Percentiles rank a stretch among this genome's conserved stretches.
phyloP scores from a whole-genome alignment of 1,140 invertebrate species.

The Andrena cerasifolii region DNA sequence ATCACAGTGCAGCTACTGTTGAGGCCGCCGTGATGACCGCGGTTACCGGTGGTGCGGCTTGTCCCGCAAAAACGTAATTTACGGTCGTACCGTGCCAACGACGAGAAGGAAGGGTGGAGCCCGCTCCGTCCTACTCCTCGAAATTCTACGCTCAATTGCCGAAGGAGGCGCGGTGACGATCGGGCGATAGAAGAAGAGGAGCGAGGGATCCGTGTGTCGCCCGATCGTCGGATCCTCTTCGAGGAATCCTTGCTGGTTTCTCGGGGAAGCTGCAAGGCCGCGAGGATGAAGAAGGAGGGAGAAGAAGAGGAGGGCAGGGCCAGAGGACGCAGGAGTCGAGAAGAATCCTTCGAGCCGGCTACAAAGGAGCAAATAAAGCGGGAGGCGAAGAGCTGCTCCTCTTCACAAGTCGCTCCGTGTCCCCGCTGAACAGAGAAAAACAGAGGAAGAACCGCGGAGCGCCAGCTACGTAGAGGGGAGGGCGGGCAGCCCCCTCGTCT shows the following conservation, averaged over 20 bases:
- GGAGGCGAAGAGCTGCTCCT: neutral
- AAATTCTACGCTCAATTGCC: conserved; percentile 48
- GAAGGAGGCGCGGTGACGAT: conserved; percentile 2
- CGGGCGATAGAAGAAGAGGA: conserved; percentile 8
- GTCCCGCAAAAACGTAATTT: conserved; percentile 76
- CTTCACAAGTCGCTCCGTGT: conserved; percentile 7
- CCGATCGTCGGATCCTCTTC: conserved; percentile 25
- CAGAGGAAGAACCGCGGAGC: neutral
- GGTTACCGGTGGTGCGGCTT: conserved; percentile 33
- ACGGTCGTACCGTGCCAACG: conserved; percentile 62
- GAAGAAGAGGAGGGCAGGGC: neutral
- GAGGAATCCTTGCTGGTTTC: conserved; percentile 17
- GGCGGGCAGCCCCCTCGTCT: conserved; percentile 49
- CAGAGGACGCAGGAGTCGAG: neutral
- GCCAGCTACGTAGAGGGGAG: neutral
- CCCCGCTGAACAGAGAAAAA: conserved; percentile 19
- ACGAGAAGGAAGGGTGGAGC: neutral
- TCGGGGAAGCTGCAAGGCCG: neutral
- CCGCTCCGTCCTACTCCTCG: conserved; percentile 6
- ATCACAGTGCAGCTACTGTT: conserved; percentile 47
- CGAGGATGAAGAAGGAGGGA: too few relatives aligned
- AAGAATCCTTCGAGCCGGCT: conserved; percentile 32
- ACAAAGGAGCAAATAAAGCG: conserved; percentile 41
- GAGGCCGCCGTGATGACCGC: conserved; percentile 40
- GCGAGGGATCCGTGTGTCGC: neutral